Evolutionary conservation across 2,888 invertebrate genomes (phyloP), one percentile per base, ranked within the genome.

Genomic region (Quadroppia sp.): DNA sequence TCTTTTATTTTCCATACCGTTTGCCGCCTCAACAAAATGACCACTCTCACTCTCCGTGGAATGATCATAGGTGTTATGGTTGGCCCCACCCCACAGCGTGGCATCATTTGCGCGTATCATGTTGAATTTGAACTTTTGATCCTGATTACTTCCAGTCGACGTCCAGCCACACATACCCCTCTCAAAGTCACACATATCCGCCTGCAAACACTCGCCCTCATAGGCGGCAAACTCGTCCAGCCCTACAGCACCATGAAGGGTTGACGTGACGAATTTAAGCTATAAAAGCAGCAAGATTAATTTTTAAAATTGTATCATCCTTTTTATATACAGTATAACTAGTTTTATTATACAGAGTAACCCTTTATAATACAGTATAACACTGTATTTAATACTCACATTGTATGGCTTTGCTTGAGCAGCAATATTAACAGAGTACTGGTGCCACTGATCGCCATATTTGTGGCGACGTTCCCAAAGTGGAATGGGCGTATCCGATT

Each of bases 161-260:
- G 17, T 50, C 73, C 73, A 73, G 1, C 69, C 70, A 23, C 73
- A 73, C 20, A 17, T 69, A 17, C 53, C 48, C 1, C 30, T 53
- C 42, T 73, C 73, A 73, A 73, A 73, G 20, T 73, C 73, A 53
- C 73, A 73, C 4, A 23, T 7, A 28, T 1, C 1, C 28, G 25
- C n/a, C 20, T 45, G 13, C 30, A 30, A 11, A 71, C 71, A 71
- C 11, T 30, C 2, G 1, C 50, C 71, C 11, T 13, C 0, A 15
- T 1, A 17, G 20, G 50, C 13, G 11, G 13, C n/a, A 7, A 71
- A 71, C 2, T 45, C 2, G 20, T 48, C 50, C 20, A 71, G 25
- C 1, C 30, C 71, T 11, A 45, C 30, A 28, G 32, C 48, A 3
- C 71, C 71, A 71, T 7, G 17, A 3, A 32, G 50, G 42, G 50